Conservation (phyloP, 2,888 invertebrate species). For the Zele albiditarsus region DNA sequence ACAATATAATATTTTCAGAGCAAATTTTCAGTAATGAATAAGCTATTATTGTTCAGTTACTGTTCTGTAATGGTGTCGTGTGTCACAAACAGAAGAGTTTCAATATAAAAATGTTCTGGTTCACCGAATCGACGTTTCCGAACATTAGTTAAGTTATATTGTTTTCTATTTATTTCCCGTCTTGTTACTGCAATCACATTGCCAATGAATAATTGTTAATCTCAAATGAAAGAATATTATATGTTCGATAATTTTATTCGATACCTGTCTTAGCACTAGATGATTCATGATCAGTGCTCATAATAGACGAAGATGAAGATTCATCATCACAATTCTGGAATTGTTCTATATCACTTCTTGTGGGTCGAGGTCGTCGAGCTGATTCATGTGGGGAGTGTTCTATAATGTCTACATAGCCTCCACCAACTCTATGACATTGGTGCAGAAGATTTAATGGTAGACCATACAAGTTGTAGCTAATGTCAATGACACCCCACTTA, state of each 20-base stretch:
- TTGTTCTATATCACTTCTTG: background rate
- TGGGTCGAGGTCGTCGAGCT: background rate
- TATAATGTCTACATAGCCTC: background rate
- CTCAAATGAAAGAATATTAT: background rate
- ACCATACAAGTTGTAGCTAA: background rate
- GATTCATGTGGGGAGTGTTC: background rate
- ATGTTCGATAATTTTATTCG: background rate
- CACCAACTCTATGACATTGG: background rate
- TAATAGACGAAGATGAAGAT: background rate
- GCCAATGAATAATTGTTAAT: background rate
- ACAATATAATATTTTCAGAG: background rate
- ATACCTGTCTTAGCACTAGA: no score
- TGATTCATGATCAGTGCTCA: no score
- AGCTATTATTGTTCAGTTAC: background rate
- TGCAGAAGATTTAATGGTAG: background rate
- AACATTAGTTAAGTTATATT: background rate
- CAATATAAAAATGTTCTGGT: background rate
- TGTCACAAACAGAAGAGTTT: background rate
- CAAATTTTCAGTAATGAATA: background rate
- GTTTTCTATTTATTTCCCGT: background rate
- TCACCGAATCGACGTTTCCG: background rate
- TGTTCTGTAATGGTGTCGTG: background rate
- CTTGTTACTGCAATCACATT: background rate
- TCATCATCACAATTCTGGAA: background rate
- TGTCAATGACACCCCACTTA: background rate